Base-by-base conservation (phyloP, 2,113 vertebrate genomes). In the Zosterops hypoxanthus region DNA sequence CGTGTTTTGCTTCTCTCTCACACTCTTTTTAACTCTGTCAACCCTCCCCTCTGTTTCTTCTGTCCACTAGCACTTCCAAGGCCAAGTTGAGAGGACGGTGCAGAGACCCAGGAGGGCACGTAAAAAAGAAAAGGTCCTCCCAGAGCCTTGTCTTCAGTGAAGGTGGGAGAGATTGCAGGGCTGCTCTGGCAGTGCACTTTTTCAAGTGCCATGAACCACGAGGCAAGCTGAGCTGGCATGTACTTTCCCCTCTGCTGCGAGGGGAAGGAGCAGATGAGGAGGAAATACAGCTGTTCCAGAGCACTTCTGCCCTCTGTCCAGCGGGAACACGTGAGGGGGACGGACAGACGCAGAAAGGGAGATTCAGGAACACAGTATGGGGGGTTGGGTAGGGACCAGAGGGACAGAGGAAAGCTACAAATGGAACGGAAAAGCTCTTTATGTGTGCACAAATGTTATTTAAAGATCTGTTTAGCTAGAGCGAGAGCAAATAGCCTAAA, bases 221-320 rank as follows among this genome's bases (percentile, higher is more conserved):
- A 81, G 72, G 34, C 52, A 17, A 28, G 31, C 72, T 66, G 69
- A 75, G 77, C 82, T 70, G 82, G 80, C 5, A 1, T 33, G 86
- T 50, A 59, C 87, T 59, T 88, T 95, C 68, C 87, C 68, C 82
- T 90, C 56, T 7, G 34, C 59, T 1, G 33, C 3, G 4, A 88
- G 61, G 59, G 82, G 85, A 96, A 90, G 91, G 59, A 93, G 56
- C 71, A 24, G 9, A 49, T 0, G 23, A 92, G 90, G 85, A 86
- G 90, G 94, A 97, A 96, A 90, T 56, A 53, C 80, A 86, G 72
- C 93, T 95, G 79, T 73, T 92, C 7, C 64, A 42, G 57, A 83
- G 82, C 34, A 55, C 68, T 90, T 80, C 91, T 94, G 93, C 69
- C 90, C 68, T 73, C 64, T 2, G 17, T 52, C 71, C 68, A 20